Evolutionary conservation across 2,797 vertebrate genomes (phyloP).

Genomic region (Dryobates pubescens): DNA sequence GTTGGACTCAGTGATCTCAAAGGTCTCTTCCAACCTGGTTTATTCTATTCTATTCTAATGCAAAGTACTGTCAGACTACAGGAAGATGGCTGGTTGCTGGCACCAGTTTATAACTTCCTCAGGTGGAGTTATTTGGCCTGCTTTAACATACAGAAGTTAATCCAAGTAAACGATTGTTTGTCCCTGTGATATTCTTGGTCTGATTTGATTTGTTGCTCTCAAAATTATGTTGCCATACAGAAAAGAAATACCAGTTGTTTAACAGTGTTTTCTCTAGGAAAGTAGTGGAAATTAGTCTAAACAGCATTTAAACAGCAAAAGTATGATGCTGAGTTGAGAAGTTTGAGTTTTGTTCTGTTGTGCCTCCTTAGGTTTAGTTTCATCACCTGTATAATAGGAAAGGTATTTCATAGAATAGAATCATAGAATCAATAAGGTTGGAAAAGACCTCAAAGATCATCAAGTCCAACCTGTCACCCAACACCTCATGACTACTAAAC

Average conservation of each 20-base stretch:
- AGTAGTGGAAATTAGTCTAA: not conserved
- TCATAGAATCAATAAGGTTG: too few relatives aligned
- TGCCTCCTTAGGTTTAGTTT: not conserved
- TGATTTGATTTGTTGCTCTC: not conserved
- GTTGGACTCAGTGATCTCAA: too few relatives aligned
- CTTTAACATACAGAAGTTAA: not conserved
- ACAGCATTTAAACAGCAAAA: not conserved
- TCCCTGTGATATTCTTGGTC: rapidly evolving
- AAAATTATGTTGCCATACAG: not conserved
- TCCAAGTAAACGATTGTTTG: not conserved
- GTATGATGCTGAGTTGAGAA: not conserved
- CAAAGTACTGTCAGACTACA: conserved; percentile 14
- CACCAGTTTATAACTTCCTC: not conserved
- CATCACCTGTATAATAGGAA: not conserved
- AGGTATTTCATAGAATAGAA: not conserved
- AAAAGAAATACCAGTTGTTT: not conserved
- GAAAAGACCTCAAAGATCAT: too few relatives aligned
- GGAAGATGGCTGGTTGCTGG: not conserved
- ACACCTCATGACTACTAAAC: too few relatives aligned
- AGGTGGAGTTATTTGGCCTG: not conserved
- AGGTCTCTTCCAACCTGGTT: too few relatives aligned
- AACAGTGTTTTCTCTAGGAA: not conserved
- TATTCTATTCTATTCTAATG: not conserved
- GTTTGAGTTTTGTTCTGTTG: not conserved
- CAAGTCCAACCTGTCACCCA: too few relatives aligned